A percentile compares a stretch with the other conserved stretches of the same genome.
Evolutionary conservation across 2,797 vertebrate species (phyloP).

Genomic region (Acrossocheilus wenchowensis): DNA sequence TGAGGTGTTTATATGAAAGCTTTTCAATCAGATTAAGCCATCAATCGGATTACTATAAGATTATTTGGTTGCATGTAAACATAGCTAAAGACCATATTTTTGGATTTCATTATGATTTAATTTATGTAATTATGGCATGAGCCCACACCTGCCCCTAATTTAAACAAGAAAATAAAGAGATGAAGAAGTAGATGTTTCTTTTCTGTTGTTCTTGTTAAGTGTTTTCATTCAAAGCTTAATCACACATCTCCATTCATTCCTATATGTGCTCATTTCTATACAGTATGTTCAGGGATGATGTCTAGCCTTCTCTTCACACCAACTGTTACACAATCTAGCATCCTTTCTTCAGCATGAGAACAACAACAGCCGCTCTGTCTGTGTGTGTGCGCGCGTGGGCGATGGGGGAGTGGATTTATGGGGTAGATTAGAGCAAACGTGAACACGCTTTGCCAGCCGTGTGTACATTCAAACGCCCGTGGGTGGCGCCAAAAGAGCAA

Average conservation of each 20-base stretch:
- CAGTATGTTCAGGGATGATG: background rate
- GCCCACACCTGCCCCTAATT: background rate
- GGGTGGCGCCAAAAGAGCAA: constrained; percentile 84
- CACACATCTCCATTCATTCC: background rate
- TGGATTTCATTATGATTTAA: background rate
- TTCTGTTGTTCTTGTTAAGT: background rate
- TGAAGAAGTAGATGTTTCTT: background rate
- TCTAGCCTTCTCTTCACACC: constrained; percentile 9
- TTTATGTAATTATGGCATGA: background rate
- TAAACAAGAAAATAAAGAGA: background rate
- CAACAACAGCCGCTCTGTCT: background rate
- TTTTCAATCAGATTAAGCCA: background rate
- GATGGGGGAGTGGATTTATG: constrained; percentile 44
- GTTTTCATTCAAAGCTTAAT: background rate
- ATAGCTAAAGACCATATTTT: background rate
- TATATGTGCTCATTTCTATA: background rate
- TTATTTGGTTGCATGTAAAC: constrained; percentile 1
- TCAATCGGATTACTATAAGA: background rate
- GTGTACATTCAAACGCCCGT: constrained; percentile 72
- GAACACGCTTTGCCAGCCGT: constrained; percentile 31
- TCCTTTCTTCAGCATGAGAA: constrained; percentile 13
- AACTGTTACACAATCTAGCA: constrained; percentile 15
- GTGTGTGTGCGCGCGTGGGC: background rate
- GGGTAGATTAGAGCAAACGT: constrained; percentile 32
- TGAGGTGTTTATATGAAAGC: background rate